Conservation (phyloP, 2,113 vertebrate species). For the Apodemus speciosus region DNA sequence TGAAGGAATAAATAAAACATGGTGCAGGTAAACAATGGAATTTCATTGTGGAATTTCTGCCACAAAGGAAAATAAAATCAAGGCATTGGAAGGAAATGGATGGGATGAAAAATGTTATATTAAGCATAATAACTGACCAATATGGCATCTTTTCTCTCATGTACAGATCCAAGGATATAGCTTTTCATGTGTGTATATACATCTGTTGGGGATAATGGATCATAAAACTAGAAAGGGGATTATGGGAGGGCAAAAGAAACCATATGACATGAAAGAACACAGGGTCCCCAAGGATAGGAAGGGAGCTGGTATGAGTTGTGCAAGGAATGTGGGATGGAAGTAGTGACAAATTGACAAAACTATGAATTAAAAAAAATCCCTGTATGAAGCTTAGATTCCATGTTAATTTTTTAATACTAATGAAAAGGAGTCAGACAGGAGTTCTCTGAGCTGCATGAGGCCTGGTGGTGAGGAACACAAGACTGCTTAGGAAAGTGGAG, state of each 20-base stretch:
- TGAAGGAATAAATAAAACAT: background rate
- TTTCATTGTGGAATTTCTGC: background rate
- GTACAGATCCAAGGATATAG: background rate
- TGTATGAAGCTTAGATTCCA: background rate
- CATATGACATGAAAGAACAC: background rate
- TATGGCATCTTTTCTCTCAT: background rate
- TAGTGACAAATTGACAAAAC: too few relatives aligned
- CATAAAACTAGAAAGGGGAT: background rate
- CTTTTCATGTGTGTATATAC: background rate
- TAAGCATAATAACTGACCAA: background rate
- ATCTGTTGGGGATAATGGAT: background rate
- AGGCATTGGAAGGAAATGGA: background rate
- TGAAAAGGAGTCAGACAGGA: too few relatives aligned
- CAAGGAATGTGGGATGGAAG: background rate
- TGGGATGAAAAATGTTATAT: background rate
- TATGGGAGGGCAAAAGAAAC: too few relatives aligned
- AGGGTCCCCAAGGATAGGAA: background rate
- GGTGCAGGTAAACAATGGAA: background rate
- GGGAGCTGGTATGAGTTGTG: background rate
- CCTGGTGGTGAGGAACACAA: background rate
- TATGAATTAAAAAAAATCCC: too few relatives aligned
- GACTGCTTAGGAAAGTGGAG: too few relatives aligned
- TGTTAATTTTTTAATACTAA: background rate
- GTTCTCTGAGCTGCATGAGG: background rate
- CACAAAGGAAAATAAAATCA: background rate